phyloP scores from a whole-genome alignment of 2,113 vertebrate genomes.

The Pelusios castaneus region DNA sequence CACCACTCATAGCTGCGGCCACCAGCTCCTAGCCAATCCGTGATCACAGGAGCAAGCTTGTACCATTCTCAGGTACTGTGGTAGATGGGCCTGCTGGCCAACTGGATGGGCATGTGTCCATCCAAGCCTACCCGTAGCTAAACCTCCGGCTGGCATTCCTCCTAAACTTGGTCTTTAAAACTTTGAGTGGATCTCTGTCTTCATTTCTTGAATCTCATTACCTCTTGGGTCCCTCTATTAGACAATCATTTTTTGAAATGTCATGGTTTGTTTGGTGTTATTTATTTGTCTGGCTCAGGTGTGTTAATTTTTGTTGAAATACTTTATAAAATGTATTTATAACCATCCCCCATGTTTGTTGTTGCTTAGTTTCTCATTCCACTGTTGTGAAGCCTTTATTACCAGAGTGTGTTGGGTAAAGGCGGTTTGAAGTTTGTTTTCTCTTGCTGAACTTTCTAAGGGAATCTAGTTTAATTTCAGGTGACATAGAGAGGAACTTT shows the following conservation, averaged over 20 bases:
- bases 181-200: neutral
- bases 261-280: neutral
- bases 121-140: too few species aligned
- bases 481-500: neutral
- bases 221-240: neutral
- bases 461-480: neutral
- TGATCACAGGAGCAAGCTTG: too few species aligned
- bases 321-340: neutral
- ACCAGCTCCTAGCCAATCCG: too few species aligned
- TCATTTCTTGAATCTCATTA: neutral
- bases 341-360: neutral
- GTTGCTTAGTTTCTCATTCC: neutral
- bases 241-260: neutral
- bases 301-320: neutral
- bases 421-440: neutral
- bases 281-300: neutral
- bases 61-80: too few species aligned
- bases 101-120: too few species aligned
- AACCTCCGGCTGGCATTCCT: neutral
- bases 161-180: neutral
- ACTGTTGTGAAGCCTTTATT: accelerated
- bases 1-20: too few species aligned
- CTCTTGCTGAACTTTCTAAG: neutral
- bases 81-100: too few species aligned
- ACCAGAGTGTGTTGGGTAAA: neutral